Base-by-base conservation (phyloP, 1,140 invertebrate genomes). In the Daktulosphaira vitifoliae region DNA sequence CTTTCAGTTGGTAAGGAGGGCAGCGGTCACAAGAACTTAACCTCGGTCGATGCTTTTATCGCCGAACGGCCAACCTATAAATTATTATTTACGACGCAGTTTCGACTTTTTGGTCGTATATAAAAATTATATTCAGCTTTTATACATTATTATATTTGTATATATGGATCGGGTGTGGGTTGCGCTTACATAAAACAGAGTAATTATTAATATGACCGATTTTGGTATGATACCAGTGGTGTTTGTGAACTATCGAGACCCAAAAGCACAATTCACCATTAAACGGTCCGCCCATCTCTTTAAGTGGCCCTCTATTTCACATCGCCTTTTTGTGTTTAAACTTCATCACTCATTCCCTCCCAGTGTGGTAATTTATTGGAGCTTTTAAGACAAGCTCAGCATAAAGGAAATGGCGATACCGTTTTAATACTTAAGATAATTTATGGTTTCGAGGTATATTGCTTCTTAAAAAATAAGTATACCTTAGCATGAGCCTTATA, bases 371-470 rank as follows among this genome's bases (percentile, higher is more conserved):
- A 54, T 54, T 54, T 54, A 54, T 54, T 20, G 37, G 52, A 23
- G 33, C 52, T 54, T 54, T 54, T 54, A 54, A 54, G 39, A 39
- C 51, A 18, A 16, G 18, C 9, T n/a, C n/a, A 20, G 38, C 33
- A 23, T 15, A 39, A 39, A 23, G 20, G 52, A 38, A 38, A n/a
- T n/a, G 16, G 9, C 33, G 33, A 53, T 38, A n/a, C n/a, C n/a
- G n/a, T n/a, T 29, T 38, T 39, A 54, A 54, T 54, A 54, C 52
- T 54, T 23, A 38, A 54, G 39, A 54, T 54, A 54, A 54, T 54
- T 54, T 54, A 54, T 22, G 52, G 3, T 18, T 22, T 38, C 6
- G 51, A 38, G 51, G 29, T 53, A 20, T 5, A n/a, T 8, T 6
- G 33, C 23, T 53, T n/a, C 23, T 53, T 2, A 33, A 53, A 53